Evolutionary conservation across 2,113 vertebrate species (phyloP), one percentile per base, ranked within the genome.

Genomic region (Pterocles burchelli): DNA sequence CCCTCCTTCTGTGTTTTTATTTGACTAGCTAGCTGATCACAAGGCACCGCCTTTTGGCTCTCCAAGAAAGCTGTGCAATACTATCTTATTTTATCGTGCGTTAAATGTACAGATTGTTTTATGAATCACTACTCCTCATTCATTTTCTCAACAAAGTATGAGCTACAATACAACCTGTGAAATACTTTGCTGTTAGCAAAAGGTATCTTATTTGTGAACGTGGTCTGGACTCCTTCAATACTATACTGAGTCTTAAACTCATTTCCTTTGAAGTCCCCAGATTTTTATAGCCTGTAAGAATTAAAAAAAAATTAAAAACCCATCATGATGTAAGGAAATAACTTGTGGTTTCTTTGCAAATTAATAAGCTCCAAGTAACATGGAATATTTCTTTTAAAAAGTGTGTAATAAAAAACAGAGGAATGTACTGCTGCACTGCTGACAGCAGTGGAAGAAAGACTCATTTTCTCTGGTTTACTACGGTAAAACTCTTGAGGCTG

Each of bases 321-420:
- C 65, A 31, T 85, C 33, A 22, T 61, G 62, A 71, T 97, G 79
- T 95, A 96, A 97, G 92, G 76, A 97, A 97, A 95, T 97, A 96
- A 92, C 96, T 97, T 96, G 88, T 92, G 92, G 97, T 91, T 93
- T 97, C 94, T 98, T 96, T 96, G 89, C 95, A 97, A 97, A 97
- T 98, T 97, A 98, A 96, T 97, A 95, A 92, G 89, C 89, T 55
- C 49, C 89, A 95, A 95, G 93, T 94, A 97, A 96, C 95, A 93
- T 72, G 92, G 91, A 90, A 77, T 97, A 97, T 97, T 97, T 94
- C 85, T 89, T 97, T 97, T 96, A 7, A 84, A 97, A 97, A 97
- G 75, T 74, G 43, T 76, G 54, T 67, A 95, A 84, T 97, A 96
- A 97, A 97, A 87, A 45, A 0, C 65, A 74, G 96, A 95, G 88